phyloP scores from a whole-genome alignment of 2,797 vertebrate genomes.

The Austrolebias charrua region DNA sequence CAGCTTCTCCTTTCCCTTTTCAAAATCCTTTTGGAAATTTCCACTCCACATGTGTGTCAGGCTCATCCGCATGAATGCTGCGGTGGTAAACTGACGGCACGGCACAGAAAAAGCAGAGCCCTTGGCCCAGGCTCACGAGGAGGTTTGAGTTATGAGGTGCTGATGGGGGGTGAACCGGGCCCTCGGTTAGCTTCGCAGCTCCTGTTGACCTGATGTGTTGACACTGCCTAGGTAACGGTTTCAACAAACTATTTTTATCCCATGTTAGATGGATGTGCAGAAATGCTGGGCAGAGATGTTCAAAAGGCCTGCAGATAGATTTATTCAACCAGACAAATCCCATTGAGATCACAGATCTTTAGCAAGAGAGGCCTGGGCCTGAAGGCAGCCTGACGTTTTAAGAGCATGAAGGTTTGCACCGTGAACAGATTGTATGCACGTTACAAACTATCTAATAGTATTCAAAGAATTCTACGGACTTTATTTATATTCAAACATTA shows the following conservation, averaged over 20 bases:
- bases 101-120: constrained; percentile 41
- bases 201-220: constrained; percentile 76
- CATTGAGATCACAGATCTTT: too few relatives aligned
- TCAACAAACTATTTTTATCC: constrained; percentile 75
- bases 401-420: constrained; percentile 49
- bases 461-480: constrained; percentile 36
- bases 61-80: constrained; percentile 43
- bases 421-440: constrained; percentile 48
- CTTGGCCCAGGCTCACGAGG: constrained; percentile 48
- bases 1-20: constrained; percentile 45
- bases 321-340: constrained; percentile 4
- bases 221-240: constrained; percentile 75
- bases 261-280: constrained; percentile 47
- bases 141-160: constrained; percentile 60
- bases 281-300: constrained; percentile 49
- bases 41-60: constrained; percentile 62
- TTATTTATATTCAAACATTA: background rate
- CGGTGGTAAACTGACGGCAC: constrained; percentile 33
- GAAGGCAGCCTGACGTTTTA: background rate
- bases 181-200: constrained; percentile 55
- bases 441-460: constrained; percentile 40
- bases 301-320: constrained; percentile 52
- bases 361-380: too few relatives aligned
- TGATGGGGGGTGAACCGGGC: constrained; percentile 32
- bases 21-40: constrained; percentile 62